Conservation (phyloP, 1,140 invertebrate species). For the Xylocopa sonorina region DNA sequence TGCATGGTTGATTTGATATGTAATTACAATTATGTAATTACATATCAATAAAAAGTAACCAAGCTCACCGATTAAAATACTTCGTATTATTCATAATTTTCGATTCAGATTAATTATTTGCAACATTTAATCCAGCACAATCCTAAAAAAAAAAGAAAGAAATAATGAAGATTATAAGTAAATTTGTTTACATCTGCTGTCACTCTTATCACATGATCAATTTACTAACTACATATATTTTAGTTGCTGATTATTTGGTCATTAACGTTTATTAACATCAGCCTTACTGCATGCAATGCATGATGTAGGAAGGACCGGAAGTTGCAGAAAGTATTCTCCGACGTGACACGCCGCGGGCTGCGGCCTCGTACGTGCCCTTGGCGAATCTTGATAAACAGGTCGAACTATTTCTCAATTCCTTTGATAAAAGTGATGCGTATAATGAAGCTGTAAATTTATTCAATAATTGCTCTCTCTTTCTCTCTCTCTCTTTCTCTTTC, state of each 20-base stretch:
- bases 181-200: conserved; percentile 52
- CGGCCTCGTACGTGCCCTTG: conserved; percentile 80
- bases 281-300: conserved; percentile 82
- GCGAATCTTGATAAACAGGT: conserved; percentile 82
- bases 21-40: too few species aligned
- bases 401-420: conserved; percentile 81
- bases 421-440: conserved; percentile 74
- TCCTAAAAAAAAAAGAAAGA: conserved; percentile 48
- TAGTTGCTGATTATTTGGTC: conserved; percentile 73
- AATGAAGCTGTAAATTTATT: conserved; percentile 64
- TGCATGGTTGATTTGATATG: conserved; percentile 64
- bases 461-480: conserved; percentile 64
- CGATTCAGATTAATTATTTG: conserved; percentile 56
- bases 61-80: conserved; percentile 49
- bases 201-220: conserved; percentile 58
- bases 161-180: conserved; percentile 58
- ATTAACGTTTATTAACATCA: conserved; percentile 78
- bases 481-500: too few species aligned
- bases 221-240: conserved; percentile 69
- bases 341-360: conserved; percentile 78
- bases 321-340: conserved; percentile 79
- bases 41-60: too few species aligned
- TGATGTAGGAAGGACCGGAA: conserved; percentile 81
- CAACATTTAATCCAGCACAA: conserved; percentile 63
- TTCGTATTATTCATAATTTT: conserved; percentile 56